Evolutionary conservation across 1,140 invertebrate genomes (phyloP).

Genomic region (Homalodisca vitripennis): DNA sequence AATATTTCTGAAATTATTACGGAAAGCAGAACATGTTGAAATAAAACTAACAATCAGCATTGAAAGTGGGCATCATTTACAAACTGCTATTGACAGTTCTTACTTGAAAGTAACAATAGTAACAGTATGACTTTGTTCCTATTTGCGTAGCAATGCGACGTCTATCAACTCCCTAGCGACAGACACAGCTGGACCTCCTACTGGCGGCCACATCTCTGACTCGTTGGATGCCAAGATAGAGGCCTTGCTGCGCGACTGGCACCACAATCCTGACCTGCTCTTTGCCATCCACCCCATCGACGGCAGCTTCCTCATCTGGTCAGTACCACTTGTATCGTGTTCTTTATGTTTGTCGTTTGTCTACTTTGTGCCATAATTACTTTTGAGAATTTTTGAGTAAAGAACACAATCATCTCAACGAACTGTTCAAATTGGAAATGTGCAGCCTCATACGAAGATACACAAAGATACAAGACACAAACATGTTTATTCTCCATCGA

Average conservation of each 20-base stretch:
- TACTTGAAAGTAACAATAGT: too few relatives aligned
- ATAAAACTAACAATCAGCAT: too few relatives aligned
- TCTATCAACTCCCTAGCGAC: slow-evolving; percentile 79
- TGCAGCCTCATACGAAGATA: background rate
- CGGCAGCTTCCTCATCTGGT: slow-evolving; percentile 98
- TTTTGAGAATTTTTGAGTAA: background rate
- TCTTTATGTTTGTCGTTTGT: too few relatives aligned
- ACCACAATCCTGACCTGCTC: slow-evolving; percentile 92
- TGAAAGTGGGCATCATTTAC: too few relatives aligned
- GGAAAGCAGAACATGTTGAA: too few relatives aligned
- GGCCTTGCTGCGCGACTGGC: slow-evolving; percentile 91
- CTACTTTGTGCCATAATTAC: background rate
- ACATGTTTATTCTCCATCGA: too few relatives aligned
- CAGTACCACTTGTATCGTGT: too few relatives aligned
- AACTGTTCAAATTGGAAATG: background rate
- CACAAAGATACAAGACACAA: background rate
- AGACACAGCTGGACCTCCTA: slow-evolving; percentile 54
- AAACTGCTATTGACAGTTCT: too few relatives aligned
- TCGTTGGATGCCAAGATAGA: slow-evolving; percentile 95
- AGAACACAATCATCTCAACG: too few relatives aligned
- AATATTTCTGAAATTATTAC: too few relatives aligned
- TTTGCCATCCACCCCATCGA: slow-evolving; percentile 99
- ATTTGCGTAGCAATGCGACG: slow-evolving; percentile 65
- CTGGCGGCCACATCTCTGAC: slow-evolving; percentile 69
- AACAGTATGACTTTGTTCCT: slow-evolving; percentile 33